Conservation (phyloP, 2,113 vertebrate genomes). For the Rafetus swinhoei region DNA sequence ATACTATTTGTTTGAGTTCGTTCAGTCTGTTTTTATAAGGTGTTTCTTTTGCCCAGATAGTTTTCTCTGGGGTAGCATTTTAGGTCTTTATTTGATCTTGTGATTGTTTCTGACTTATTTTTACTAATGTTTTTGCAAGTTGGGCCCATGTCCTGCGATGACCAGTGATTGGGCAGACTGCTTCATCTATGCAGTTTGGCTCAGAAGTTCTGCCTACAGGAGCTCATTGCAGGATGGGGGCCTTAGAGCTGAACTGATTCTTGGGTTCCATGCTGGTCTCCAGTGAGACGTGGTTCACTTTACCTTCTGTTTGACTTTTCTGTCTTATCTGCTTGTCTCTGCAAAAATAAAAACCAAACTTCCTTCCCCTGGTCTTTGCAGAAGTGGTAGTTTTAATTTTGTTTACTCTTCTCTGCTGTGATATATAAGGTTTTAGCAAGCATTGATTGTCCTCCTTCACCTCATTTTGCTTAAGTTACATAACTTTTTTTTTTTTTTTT, state of each 20-base stretch:
- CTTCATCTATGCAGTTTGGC: neutral
- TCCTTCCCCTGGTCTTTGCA: neutral
- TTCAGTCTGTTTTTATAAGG: neutral
- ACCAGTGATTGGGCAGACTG: neutral
- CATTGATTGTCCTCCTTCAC: neutral
- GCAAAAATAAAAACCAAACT: neutral
- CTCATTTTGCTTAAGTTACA: neutral
- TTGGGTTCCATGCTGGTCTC: neutral
- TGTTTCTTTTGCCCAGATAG: neutral
- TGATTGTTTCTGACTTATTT: neutral
- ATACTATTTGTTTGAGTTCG: neutral
- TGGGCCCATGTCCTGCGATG: neutral
- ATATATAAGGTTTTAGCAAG: neutral
- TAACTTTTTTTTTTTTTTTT: neutral
- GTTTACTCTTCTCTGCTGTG: neutral
- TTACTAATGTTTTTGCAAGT: neutral
- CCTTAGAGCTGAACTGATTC: neutral
- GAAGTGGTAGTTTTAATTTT: neutral
- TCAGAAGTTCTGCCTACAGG: neutral
- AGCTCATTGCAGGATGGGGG: neutral
- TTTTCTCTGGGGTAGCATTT: neutral
- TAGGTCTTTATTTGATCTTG: neutral
- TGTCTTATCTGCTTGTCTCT: neutral
- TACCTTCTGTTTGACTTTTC: neutral
- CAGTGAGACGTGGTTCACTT: neutral